Evolutionary conservation across 2,888 invertebrate species (phyloP).

Genomic region (Sclerodermus sp.): DNA sequence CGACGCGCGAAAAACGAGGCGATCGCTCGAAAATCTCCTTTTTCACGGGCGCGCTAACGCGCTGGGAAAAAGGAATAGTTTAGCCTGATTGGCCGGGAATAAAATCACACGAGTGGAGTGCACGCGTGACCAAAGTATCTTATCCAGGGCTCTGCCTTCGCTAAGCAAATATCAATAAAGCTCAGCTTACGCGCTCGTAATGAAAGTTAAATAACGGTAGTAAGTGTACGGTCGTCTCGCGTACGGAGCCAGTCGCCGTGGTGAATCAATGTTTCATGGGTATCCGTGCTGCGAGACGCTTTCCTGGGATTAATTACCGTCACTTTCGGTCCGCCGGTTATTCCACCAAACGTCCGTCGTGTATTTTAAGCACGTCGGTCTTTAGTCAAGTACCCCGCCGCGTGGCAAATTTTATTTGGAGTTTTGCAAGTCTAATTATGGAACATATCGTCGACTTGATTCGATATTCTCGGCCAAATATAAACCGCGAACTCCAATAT

Average conservation of each 20-base stretch:
- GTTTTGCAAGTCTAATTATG: too few relatives aligned
- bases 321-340: constrained; percentile 11
- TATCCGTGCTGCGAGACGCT: constrained; percentile 36
- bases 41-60: too few relatives aligned
- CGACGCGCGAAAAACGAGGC: too few relatives aligned
- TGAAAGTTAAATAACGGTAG: constrained; percentile 49
- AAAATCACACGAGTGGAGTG: constrained; percentile 9
- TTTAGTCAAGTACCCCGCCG: too few relatives aligned
- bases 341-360: constrained; percentile 6
- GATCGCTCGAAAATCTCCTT: too few relatives aligned
- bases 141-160: constrained; percentile 38
- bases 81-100: constrained; percentile 1
- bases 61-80: too few relatives aligned
- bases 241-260: constrained; percentile 10
- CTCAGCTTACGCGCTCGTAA: constrained; percentile 41
- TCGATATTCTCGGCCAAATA: too few relatives aligned
- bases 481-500: too few relatives aligned
- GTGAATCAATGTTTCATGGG: constrained; percentile 29
- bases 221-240: constrained; percentile 16
- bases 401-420: too few relatives aligned
- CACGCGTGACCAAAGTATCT: constrained; percentile 41
- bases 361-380: constrained; percentile 1
- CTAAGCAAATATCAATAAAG: constrained; percentile 45
- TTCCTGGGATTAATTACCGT: constrained; percentile 42
- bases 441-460: too few relatives aligned